A percentile compares a stretch with the other conserved stretches of the same genome.
phyloP scores from a whole-genome alignment of 2,113 vertebrate species.

The Eretmochelys imbricata region DNA sequence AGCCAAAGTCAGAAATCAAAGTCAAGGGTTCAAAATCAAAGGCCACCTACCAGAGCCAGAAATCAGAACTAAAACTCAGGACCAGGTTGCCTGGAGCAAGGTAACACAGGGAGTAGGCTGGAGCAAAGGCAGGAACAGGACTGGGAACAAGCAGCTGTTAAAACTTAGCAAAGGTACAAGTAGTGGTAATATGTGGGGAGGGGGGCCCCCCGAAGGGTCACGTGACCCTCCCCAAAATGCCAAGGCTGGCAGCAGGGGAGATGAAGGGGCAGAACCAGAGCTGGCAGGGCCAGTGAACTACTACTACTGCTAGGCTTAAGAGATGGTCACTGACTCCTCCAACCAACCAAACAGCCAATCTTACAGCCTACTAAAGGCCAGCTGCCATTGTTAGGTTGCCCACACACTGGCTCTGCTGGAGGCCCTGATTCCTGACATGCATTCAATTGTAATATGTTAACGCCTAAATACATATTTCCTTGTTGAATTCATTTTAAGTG shows the following conservation, averaged over 20 bases:
- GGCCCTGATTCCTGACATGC: neutral
- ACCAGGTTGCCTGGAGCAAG: neutral
- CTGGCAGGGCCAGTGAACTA: neutral
- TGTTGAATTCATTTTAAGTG: neutral
- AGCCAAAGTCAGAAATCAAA: neutral
- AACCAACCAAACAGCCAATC: neutral
- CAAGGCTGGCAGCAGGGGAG: too few relatives aligned
- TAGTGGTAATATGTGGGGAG: too few relatives aligned
- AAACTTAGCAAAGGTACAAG: neutral
- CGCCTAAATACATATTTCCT: neutral
- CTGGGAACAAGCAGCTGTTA: neutral
- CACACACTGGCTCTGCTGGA: neutral
- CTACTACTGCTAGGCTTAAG: neutral
- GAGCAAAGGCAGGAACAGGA: neutral
- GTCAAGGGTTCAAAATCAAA: neutral
- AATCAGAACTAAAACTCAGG: neutral
- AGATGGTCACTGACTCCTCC: neutral
- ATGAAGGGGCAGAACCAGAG: too few relatives aligned
- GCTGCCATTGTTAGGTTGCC: neutral
- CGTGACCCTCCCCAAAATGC: too few relatives aligned
- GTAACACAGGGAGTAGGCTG: neutral
- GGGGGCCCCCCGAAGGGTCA: too few relatives aligned
- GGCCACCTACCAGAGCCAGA: neutral
- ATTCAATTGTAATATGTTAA: slow-evolving; percentile 39
- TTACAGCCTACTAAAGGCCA: neutral